These are phyloP conservation scores for Drosophila prosaltans DNA, from an alignment of 1,140 invertebrate genomes.

Conservation along the genomic window DNA sequence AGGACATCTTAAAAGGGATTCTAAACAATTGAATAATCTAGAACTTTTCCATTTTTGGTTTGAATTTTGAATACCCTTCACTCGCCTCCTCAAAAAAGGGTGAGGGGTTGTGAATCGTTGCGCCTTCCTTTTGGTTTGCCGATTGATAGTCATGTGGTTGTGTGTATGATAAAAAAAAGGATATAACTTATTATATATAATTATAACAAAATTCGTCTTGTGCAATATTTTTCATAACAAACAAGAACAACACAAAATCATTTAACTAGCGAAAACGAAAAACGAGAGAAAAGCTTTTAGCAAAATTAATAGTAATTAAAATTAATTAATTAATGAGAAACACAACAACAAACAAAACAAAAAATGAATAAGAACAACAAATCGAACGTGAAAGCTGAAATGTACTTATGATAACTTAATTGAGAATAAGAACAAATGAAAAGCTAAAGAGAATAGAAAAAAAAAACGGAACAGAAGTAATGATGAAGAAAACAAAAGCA, in stretches of 20 bases:
- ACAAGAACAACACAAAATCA: conserved; percentile 31
- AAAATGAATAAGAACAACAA: conserved; percentile 26
- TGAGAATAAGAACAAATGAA: conserved; percentile 33
- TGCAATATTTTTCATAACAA: conserved; percentile 48
- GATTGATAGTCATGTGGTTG: conserved; percentile 69
- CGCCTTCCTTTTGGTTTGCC: conserved; percentile 52
- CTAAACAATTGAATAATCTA: too few species aligned
- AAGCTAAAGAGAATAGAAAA: conserved; percentile 13
- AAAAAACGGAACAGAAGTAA: neutral
- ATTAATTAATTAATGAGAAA: conserved; percentile 33
- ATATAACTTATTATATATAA: conserved; percentile 29
- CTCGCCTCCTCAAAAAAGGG: neutral
- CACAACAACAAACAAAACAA: conserved; percentile 13
- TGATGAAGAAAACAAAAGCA: conserved; percentile 1
- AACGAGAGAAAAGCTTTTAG: conserved; percentile 23
- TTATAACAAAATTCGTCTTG: conserved; percentile 49
- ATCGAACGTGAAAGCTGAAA: conserved; percentile 61
- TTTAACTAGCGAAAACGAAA: conserved; percentile 28
- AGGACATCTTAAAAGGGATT: too few species aligned
- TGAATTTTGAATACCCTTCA: neutral
- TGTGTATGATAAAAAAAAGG: conserved; percentile 48
- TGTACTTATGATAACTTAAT: conserved; percentile 73
- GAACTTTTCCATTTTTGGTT: neutral
- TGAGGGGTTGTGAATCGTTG: neutral
- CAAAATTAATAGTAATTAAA: conserved; percentile 29